Base-by-base conservation (phyloP, 2,888 invertebrate species). In the Diarsia brunnea region DNA sequence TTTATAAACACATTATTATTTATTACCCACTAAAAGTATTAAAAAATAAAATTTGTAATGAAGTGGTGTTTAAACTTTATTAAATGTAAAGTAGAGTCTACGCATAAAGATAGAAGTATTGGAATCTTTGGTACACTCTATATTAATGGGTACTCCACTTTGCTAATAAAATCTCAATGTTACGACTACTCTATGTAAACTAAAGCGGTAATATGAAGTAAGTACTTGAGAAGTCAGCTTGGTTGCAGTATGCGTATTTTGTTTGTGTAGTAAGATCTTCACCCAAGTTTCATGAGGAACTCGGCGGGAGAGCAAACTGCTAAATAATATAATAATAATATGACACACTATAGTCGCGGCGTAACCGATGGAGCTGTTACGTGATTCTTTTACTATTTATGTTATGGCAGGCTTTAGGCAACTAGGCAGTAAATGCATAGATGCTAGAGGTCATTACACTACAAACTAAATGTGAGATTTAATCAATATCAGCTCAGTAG, bases 241-340 rank as follows among this genome's bases (percentile, higher is more conserved):
- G 27, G 12, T 60, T 70, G 49, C 61, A 73, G 55, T 67, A 55
- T 64, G 71, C 53, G 53, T 53, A 43, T 79, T 60, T 73, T 55
- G 49, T 70, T 73, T 60, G 79, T 70, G 49, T 66, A 21, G n/a
- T 60, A n/a, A 63, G 3, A 64, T 51, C 43, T 64, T 51, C 73
- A 75, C 71, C 69, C 68, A 79, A 83, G 75, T 72, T 78, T 85
- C 84, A 73, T 86, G 86, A 78, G 78, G 88, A 79, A 69, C 84
- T 70, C 73, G 49, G 92, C 90, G 93, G 94, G 94, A 93, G 94
- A 93, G 91, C 87, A 76, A 73, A 79, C 83, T 69, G 88, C 88
- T 73, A 75, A 92, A 90, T 91, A 31, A 2, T 38, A 72, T 91
- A 91, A 90, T 91, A 92, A 90, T 92, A 92, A 90, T 86, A 89